Evolutionary conservation across 1,140 invertebrate species (phyloP).

Genomic region (Pinna nobilis): DNA sequence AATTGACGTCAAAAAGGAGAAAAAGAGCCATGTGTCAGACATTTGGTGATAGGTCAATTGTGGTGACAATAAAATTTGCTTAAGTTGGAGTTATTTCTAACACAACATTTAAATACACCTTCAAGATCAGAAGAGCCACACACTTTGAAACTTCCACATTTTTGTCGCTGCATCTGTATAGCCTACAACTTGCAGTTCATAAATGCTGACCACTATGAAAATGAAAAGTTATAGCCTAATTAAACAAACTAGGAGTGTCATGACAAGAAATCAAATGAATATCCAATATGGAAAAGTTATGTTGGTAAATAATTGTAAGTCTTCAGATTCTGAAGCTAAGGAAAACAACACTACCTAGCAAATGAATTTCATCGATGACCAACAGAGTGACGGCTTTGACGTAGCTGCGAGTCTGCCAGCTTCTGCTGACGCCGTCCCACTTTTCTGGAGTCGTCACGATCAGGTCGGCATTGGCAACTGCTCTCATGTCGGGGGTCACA

Average conservation of each 20-base stretch:
- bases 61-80: no score
- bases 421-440: conserved; percentile 98
- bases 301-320: neutral
- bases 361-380: conserved; percentile 99
- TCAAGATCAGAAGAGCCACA: no score
- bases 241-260: neutral
- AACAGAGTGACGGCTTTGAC: conserved; percentile 94
- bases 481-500: conserved; percentile 92
- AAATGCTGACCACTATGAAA: no score
- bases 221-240: neutral
- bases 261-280: neutral
- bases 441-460: conserved; percentile 99
- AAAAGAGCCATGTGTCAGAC: no score
- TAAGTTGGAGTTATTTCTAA: no score
- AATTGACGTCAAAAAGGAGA: no score
- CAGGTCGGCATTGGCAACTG: conserved; percentile 89
- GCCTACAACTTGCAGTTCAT: no score
- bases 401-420: conserved; percentile 97
- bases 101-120: no score
- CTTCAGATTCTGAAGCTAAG: neutral
- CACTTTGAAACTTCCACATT: no score
- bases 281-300: neutral
- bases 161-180: no score
- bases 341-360: conserved; percentile 82
- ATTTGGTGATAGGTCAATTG: no score